Base-by-base conservation (phyloP, 2,113 vertebrate genomes). In the Pycnonotus jocosus region DNA sequence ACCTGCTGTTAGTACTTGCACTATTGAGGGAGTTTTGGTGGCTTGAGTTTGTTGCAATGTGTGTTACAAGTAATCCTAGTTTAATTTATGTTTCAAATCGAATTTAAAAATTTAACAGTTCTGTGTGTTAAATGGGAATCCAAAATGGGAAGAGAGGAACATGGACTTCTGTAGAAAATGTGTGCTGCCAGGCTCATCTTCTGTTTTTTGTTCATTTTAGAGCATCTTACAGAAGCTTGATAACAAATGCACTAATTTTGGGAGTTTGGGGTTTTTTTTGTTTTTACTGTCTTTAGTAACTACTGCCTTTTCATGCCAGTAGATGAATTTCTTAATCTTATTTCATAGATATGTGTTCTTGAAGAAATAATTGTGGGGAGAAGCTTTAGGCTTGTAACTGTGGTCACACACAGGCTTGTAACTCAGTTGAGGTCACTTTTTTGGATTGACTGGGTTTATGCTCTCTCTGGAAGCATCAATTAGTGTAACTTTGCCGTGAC, bases 191-290 rank as follows among this genome's bases (percentile, higher is more conserved):
- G 58, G 25, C 6, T 69, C 11, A 7, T 31, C 33, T 60, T 62
- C n/a, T 25, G 38, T 68, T 65, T 44, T 68, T 50, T 35, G 15
- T 31, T 83, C 64, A 6, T 58, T 47, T 24, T 50, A 31, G 47
- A 37, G 25, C 8, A 40, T 62, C 14, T 70, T 68, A 19, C 2
- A 15, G n/a, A 81, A 81, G 15, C 58, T 72, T 40, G 4, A 8
- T 48, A 70, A 48, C 27, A 11, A 19, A 25, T 25, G 28, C 8
- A 13, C 8, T 78, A 66, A 7, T 6, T 80, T 77, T 5, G 20
- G 19, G 38, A 45, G 24, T 51, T 2, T 23, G 21, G 24, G 56
- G 7, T 1, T 3, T 47, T 66, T 61, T 78, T 14, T 0, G 2
- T 62, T 71, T 92, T 73, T 16, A 13, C 17, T 16, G 4, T 66